Evolutionary conservation across 1,140 invertebrate species (phyloP).

Genomic region (Phocides pigmalion): DNA sequence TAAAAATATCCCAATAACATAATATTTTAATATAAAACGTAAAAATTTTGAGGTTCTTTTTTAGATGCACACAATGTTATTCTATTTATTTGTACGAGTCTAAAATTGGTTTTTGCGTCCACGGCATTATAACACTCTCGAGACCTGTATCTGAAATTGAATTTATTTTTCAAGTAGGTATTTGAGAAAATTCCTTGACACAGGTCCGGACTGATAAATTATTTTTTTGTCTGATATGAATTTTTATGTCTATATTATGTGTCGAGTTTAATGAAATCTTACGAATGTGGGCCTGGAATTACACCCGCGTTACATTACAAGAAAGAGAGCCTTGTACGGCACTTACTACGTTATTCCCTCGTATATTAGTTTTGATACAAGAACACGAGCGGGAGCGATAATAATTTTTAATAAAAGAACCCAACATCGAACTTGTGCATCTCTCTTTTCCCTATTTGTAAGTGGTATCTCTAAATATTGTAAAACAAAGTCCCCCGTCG

Average conservation of each 20-base stretch:
- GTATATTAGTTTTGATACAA: conserved; percentile 28
- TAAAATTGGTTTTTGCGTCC: too few species aligned
- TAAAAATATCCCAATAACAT: too few species aligned
- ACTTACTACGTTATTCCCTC: conserved; percentile 33
- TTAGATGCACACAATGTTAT: too few species aligned
- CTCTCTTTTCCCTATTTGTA: neutral
- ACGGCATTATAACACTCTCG: too few species aligned
- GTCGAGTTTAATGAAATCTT: conserved; percentile 16
- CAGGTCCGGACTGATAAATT: too few species aligned
- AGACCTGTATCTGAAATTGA: neutral
- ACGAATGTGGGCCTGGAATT: conserved; percentile 2
- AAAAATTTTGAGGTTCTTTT: too few species aligned
- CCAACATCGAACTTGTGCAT: too few species aligned
- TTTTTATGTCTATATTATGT: conserved; percentile 7
- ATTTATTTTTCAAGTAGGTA: neutral
- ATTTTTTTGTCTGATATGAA: conserved; percentile 1
- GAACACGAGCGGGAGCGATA: conserved; percentile 31
- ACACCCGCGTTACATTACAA: conserved; percentile 41
- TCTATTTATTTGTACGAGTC: too few species aligned
- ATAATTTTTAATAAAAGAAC: neutral
- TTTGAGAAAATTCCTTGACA: too few species aligned
- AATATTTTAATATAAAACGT: too few species aligned
- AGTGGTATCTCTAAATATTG: too few species aligned
- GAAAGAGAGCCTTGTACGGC: conserved; percentile 43
- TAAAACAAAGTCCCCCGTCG: too few species aligned